phyloP scores from a whole-genome alignment of 2,797 vertebrate genomes.

The Anguilla pacifica region DNA sequence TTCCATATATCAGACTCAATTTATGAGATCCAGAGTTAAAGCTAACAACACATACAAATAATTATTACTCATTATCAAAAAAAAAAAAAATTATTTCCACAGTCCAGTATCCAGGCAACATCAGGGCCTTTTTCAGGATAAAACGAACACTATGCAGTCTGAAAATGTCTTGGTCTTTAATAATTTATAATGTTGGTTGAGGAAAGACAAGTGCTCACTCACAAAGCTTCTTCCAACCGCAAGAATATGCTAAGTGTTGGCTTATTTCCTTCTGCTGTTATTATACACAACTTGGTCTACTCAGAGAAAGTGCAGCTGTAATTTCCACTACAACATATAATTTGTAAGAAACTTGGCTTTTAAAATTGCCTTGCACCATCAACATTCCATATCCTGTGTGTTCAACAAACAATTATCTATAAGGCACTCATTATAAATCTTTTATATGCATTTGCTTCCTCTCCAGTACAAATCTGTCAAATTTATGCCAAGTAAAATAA shows the following conservation, averaged over 20 bases:
- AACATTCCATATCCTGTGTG: not conserved
- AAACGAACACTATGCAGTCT: not conserved
- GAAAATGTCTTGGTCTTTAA: not conserved
- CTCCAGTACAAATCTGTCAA: not conserved
- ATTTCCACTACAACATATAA: conserved; percentile 4
- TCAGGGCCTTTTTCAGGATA: not conserved
- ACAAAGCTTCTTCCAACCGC: not conserved
- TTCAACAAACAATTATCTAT: conserved; percentile 3
- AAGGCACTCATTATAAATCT: not conserved
- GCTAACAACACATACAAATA: not conserved
- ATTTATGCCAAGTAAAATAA: not conserved
- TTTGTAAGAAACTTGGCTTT: not conserved
- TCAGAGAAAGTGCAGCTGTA: not conserved
- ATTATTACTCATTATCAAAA: too few relatives aligned
- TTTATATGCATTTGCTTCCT: not conserved
- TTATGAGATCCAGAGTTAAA: not conserved
- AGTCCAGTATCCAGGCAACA: not conserved
- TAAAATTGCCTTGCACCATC: not conserved
- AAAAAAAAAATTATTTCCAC: not conserved
- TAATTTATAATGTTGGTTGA: not conserved
- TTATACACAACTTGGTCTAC: not conserved
- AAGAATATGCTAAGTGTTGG: not conserved
- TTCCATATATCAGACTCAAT: not conserved
- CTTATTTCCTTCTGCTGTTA: not conserved
- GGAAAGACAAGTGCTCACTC: not conserved